Percentiles rank a stretch among this genome's conserved stretches.
Evolutionary conservation across 2,113 vertebrate species (phyloP).

Genomic region (Sturnus vulgaris): DNA sequence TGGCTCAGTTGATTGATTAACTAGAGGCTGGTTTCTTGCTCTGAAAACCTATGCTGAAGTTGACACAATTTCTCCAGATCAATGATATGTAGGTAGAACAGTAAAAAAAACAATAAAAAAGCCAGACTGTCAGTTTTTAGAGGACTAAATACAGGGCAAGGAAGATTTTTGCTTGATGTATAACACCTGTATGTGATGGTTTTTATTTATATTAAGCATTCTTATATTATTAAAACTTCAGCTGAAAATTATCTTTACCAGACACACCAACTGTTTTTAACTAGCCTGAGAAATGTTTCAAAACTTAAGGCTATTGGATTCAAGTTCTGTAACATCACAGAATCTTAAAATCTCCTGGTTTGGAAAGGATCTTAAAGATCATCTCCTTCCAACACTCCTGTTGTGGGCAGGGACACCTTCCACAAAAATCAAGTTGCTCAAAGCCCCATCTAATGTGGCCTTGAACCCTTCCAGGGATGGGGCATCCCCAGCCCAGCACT

Average conservation of each 20-base stretch:
- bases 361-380: neutral
- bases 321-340: neutral
- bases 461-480: neutral
- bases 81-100: neutral
- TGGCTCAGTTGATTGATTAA: neutral
- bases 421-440: neutral
- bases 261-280: neutral
- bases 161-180: neutral
- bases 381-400: rapidly evolving
- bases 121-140: neutral
- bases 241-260: neutral
- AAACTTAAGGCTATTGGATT: neutral
- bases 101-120: neutral
- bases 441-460: neutral
- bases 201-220: neutral
- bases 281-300: neutral
- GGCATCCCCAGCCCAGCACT: neutral
- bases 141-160: neutral
- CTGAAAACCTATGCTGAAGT: neutral
- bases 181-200: neutral
- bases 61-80: neutral
- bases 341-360: neutral
- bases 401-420: neutral
- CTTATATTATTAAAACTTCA: neutral
- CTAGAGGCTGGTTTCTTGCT: neutral